phyloP scores from a whole-genome alignment of 1,140 invertebrate genomes.

The Tribolium castaneum region DNA sequence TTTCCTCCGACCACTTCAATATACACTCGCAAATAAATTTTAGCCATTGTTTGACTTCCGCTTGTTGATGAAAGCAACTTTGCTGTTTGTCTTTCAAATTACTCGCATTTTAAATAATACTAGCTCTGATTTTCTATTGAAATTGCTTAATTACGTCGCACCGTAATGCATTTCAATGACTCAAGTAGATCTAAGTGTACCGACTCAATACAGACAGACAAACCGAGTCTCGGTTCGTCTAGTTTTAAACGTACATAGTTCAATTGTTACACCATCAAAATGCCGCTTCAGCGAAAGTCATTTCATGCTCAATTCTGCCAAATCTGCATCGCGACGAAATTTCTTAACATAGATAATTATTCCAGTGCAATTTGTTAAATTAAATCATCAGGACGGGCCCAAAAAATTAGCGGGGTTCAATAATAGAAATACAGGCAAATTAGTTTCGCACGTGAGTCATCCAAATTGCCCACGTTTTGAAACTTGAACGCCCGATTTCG shows the following conservation, averaged over 20 bases:
- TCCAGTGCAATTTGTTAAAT: not conserved
- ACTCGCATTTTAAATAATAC: constrained; percentile 30
- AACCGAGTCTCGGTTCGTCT: constrained; percentile 2
- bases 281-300: not conserved
- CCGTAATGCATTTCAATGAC: constrained; percentile 7
- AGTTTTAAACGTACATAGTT: not conserved
- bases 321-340: not conserved
- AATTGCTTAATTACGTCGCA: constrained; percentile 15
- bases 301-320: not conserved
- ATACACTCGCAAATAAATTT: constrained; percentile 32
- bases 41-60: constrained; percentile 10
- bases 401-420: too few relatives aligned
- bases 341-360: not conserved
- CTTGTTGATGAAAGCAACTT: constrained; percentile 14
- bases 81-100: constrained; percentile 9
- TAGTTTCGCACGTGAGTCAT: constrained; percentile 1
- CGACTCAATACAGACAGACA: not conserved
- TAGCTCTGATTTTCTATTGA: constrained; percentile 1
- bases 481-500: not conserved
- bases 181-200: not conserved
- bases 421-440: constrained; percentile 18
- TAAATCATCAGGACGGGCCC: not conserved
- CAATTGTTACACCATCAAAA: constrained; percentile 3
- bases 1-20: constrained; percentile 18
- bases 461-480: constrained; percentile 1